phyloP scores from a whole-genome alignment of 2,888 invertebrate species.

The Rapana venosa region DNA sequence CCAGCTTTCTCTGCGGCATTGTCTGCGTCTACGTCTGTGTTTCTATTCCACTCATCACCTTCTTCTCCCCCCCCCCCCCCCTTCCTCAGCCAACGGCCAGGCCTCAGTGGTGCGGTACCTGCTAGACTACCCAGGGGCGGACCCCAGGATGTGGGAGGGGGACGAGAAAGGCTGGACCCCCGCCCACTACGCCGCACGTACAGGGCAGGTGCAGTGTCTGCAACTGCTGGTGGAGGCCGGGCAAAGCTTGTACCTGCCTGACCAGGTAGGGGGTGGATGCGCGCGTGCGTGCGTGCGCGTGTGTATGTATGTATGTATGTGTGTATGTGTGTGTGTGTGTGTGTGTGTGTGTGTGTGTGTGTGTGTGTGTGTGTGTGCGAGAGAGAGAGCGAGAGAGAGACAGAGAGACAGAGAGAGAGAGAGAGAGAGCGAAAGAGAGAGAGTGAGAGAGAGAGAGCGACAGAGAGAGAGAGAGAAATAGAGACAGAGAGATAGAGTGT shows the following conservation, averaged over 20 bases:
- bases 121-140: conserved; percentile 86
- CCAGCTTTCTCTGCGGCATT: too few relatives aligned
- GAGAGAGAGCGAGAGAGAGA: background rate
- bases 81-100: conserved; percentile 83
- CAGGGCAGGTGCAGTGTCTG: conserved; percentile 79
- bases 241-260: conserved; percentile 54
- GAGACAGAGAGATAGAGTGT: too few relatives aligned
- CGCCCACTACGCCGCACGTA: conserved; percentile 92
- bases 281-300: too few relatives aligned
- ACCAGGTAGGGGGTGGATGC: conserved; percentile 50
- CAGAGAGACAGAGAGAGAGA: conserved; percentile 11
- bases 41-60: too few relatives aligned
- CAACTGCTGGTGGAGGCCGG: conserved; percentile 55
- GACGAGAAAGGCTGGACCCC: conserved; percentile 92
- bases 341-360: too few relatives aligned
- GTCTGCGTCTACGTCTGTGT: too few relatives aligned
- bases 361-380: too few relatives aligned
- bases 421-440: conserved; percentile 3
- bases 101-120: conserved; percentile 86
- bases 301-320: too few relatives aligned
- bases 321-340: conserved; percentile 80
- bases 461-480: background rate
- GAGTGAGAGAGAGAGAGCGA: background rate
- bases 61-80: too few relatives aligned
- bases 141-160: conserved; percentile 82